These are phyloP conservation scores for Hypomecis punctinalis DNA, from an alignment of 2,888 invertebrate genomes.

Conservation along the genomic window DNA sequence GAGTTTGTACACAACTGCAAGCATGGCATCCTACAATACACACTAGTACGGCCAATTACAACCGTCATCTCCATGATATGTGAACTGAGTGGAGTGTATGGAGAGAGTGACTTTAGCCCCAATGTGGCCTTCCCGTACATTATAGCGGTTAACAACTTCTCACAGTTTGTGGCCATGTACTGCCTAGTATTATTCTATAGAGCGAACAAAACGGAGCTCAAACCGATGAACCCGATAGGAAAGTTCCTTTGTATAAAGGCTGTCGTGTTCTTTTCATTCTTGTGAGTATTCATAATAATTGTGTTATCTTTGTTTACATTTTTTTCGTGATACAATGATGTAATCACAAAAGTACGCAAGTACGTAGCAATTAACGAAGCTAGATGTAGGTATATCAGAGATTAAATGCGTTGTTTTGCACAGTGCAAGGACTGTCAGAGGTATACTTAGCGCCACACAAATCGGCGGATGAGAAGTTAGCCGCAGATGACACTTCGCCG, in stretches of 20 bases:
- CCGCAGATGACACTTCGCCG: no score
- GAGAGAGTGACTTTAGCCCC: constrained; percentile 95
- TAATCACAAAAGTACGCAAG: neutral
- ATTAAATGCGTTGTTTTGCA: no score
- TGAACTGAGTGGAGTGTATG: constrained; percentile 93
- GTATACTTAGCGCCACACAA: no score
- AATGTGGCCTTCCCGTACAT: constrained; percentile 96
- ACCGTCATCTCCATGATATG: constrained; percentile 96
- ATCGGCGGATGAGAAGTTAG: no score
- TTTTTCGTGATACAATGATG: neutral
- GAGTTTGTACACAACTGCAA: constrained; percentile 97
- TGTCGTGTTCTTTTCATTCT: constrained; percentile 98
- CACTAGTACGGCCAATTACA: constrained; percentile 95
- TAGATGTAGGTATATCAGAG: no score
- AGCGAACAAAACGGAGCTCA: constrained; percentile 93
- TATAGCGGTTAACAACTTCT: constrained; percentile 94
- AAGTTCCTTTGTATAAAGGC: constrained; percentile 99
- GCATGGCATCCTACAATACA: constrained; percentile 98
- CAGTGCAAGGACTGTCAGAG: no score
- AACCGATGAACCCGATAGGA: constrained; percentile 96
- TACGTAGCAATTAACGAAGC: no score
- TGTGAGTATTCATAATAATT: constrained; percentile 88
- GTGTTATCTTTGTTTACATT: neutral
- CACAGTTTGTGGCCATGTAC: constrained; percentile 98
- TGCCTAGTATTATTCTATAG: constrained; percentile 97